phyloP scores from a whole-genome alignment of 2,797 vertebrate species.

The Micromesistius poutassou region DNA sequence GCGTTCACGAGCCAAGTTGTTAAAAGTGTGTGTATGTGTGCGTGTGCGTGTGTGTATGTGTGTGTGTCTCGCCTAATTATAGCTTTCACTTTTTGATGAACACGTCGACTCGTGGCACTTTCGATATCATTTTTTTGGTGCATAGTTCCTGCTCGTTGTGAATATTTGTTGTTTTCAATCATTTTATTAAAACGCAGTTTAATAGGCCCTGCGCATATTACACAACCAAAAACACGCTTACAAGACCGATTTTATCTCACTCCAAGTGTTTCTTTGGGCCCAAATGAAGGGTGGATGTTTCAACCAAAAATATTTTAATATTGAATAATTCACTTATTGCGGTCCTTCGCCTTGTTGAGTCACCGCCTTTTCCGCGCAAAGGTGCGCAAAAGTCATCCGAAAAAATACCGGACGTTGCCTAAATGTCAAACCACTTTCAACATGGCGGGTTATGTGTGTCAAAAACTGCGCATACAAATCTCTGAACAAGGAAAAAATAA shows the following conservation, averaged over 20 bases:
- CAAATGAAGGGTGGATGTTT: conserved; percentile 12
- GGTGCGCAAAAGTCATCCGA: conserved; percentile 69
- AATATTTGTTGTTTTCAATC: too few relatives aligned
- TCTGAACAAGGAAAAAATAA: conserved; percentile 82
- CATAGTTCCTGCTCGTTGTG: conserved; percentile 23
- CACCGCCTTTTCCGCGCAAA: conserved; percentile 46
- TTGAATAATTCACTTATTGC: conserved; percentile 16
- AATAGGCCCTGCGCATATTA: too few relatives aligned
- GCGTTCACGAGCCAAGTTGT: conserved; percentile 49
- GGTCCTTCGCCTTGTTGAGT: conserved; percentile 34
- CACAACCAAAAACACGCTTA: too few relatives aligned
- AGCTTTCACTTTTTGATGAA: conserved; percentile 33
- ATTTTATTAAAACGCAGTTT: background rate
- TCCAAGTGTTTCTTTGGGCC: conserved; percentile 17
- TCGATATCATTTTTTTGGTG: too few relatives aligned
- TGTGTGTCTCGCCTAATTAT: conserved; percentile 56
- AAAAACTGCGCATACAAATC: conserved; percentile 80
- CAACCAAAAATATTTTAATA: conserved; percentile 10
- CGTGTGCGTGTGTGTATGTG: conserved; percentile 11
- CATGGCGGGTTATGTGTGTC: conserved; percentile 84
- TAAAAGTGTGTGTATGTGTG: conserved; percentile 29
- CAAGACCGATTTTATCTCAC: too few relatives aligned
- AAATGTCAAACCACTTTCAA: conserved; percentile 81
- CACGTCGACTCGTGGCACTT: conserved; percentile 44
- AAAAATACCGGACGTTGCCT: conserved; percentile 74